Conservation (phyloP, 37 sponge, comb jelly and placozoan species). For the Diacarnus erythraeanus region DNA sequence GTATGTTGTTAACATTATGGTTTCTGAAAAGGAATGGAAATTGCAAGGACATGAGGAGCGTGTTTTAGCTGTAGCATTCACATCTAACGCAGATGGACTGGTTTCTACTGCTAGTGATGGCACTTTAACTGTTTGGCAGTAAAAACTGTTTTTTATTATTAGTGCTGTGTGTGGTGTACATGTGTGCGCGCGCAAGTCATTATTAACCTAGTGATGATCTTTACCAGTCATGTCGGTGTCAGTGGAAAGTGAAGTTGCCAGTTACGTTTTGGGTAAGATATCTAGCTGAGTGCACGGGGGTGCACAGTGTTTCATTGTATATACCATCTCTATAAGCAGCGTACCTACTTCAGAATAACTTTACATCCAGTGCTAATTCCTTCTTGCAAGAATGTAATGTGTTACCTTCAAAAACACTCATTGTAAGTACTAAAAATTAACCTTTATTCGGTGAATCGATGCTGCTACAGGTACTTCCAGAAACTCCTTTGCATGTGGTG, state of each 20-base stretch:
- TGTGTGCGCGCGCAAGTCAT: background rate
- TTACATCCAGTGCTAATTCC: slow-evolving; percentile 6
- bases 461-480: slow-evolving; percentile 23
- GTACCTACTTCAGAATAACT: slow-evolving; percentile 38
- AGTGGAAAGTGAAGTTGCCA: slow-evolving; percentile 19
- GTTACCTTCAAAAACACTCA: slow-evolving; percentile 21
- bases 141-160: background rate
- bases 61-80: slow-evolving; percentile 70
- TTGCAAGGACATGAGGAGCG: slow-evolving; percentile 68
- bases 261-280: slow-evolving; percentile 39
- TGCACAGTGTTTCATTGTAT: background rate
- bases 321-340: slow-evolving; percentile 3
- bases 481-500: slow-evolving; percentile 21
- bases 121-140: slow-evolving; percentile 59
- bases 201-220: too few species aligned
- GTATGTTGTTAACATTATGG: background rate
- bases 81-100: slow-evolving; percentile 48
- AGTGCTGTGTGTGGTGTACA: too few species aligned
- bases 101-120: slow-evolving; percentile 63
- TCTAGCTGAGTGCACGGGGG: too few species aligned
- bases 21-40: slow-evolving; percentile 30
- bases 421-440: slow-evolving; percentile 21
- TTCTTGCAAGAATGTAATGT: slow-evolving; percentile 31
- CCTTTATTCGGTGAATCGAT: background rate
- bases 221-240: background rate